phyloP scores from a whole-genome alignment of 2,113 vertebrate species.

The Psilopogon haemacephalus region DNA sequence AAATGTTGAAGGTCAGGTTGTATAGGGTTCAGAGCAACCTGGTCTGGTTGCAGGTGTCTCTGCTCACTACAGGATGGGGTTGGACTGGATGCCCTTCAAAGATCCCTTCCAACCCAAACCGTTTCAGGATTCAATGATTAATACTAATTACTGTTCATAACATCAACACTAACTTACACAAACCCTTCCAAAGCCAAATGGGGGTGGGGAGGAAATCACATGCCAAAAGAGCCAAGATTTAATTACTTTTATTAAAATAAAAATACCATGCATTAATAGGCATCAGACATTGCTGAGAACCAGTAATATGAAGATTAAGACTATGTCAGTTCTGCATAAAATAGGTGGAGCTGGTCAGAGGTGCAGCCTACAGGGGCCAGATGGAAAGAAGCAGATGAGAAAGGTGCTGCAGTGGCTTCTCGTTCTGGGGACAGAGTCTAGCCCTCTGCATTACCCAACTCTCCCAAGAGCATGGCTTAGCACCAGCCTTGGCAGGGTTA shows the following conservation, averaged over 20 bases:
- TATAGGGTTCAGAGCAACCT: too few species aligned
- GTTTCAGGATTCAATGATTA: not conserved
- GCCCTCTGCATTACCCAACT: not conserved
- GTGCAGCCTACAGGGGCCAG: conserved; percentile 9
- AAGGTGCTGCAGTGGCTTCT: conserved; percentile 43
- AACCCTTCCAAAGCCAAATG: not conserved
- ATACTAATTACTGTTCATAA: not conserved
- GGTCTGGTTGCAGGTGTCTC: too few species aligned
- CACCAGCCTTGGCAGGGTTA: too few species aligned
- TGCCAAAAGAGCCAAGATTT: not conserved
- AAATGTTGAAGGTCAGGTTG: too few species aligned
- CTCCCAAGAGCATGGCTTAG: too few species aligned
- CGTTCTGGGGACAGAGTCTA: not conserved
- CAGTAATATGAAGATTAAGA: conserved; percentile 60
- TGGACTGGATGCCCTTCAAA: too few species aligned
- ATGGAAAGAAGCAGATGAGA: conserved; percentile 20
- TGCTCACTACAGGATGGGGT: too few species aligned
- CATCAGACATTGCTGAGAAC: conserved; percentile 55
- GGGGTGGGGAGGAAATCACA: not conserved
- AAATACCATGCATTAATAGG: conserved; percentile 67
- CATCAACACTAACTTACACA: not conserved
- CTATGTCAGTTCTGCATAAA: conserved; percentile 46
- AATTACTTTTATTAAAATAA: conserved; percentile 71
- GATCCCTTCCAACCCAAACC: too few species aligned
- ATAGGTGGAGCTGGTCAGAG: conserved; percentile 37